These are phyloP conservation scores for Enteromius mattozi DNA, from an alignment of 2,797 vertebrate species.

Conservation along the genomic window DNA sequence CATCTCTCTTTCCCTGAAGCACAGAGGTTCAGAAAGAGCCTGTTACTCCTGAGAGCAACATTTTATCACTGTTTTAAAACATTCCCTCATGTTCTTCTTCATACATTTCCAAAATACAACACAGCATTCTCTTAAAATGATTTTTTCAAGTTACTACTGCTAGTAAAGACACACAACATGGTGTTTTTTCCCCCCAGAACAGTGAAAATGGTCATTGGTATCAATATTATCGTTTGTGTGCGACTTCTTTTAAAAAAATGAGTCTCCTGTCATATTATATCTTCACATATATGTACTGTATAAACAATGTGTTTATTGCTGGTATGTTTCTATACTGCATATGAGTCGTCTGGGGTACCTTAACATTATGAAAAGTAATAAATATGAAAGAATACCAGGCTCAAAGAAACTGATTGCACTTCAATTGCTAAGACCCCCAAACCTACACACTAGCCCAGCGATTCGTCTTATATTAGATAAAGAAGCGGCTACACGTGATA, in stretches of 20 bases:
- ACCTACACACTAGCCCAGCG: slow-evolving; percentile 74
- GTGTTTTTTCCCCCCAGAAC: slow-evolving; percentile 53
- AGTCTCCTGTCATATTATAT: slow-evolving; percentile 61
- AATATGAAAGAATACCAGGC: slow-evolving; percentile 85
- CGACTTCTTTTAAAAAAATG: slow-evolving; percentile 56
- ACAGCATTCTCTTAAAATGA: slow-evolving; percentile 19
- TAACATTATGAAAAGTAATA: slow-evolving; percentile 72
- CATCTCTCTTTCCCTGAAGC: slow-evolving; percentile 63
- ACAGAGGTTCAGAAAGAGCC: slow-evolving; percentile 56
- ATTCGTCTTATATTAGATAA: slow-evolving; percentile 73
- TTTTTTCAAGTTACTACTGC: slow-evolving; percentile 25
- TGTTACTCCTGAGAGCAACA: neutral
- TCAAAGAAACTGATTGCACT: slow-evolving; percentile 92
- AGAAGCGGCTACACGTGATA: slow-evolving; percentile 70
- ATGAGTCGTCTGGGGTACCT: slow-evolving; percentile 55
- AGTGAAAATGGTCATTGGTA: slow-evolving; percentile 71
- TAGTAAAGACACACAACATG: slow-evolving; percentile 19
- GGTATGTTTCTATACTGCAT: slow-evolving; percentile 73
- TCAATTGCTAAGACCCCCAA: slow-evolving; percentile 82
- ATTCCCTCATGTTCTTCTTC: slow-evolving; percentile 14
- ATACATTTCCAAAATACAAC: slow-evolving; percentile 41
- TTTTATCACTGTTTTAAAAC: slow-evolving; percentile 16
- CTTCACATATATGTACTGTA: slow-evolving; percentile 55
- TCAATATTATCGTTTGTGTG: slow-evolving; percentile 36
- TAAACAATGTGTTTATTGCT: slow-evolving; percentile 75